Base-by-base conservation (phyloP, 1,140 invertebrate species). In the Augochlora pura region DNA sequence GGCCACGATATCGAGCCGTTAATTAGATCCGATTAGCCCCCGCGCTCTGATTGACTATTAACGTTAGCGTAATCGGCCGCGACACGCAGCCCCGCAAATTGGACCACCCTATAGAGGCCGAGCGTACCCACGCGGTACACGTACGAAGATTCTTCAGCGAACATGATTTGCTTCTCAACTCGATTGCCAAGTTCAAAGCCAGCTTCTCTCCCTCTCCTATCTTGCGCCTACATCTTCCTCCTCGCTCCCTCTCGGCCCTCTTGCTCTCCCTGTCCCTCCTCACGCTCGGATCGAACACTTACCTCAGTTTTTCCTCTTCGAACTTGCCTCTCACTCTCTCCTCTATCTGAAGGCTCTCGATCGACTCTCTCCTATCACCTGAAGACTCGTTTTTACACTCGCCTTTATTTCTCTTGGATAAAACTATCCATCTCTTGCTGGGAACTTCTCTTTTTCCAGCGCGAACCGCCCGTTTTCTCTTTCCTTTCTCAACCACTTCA, bases 171-270 rank as follows among this genome's bases (percentile, higher is more conserved):
- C 85, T 68, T 82, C 66, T 86, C 78, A 78, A 76, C 81, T 57
- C 64, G 78, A 59, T 76, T 86, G 18, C 82, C 78, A 87, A 87
- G 85, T 86, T 86, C 84, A 87, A 82, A 84, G 73, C 67, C 77
- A 60, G 49, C 59, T 32, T 74, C 81, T 76, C 18, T 74, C 46
- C 23, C 23, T 72, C 49, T 39, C 5, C 54, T 14, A 52, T 38
- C 63, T 57, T 10, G 6, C n/a, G 54, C n/a, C n/a, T 57, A n/a
- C 49, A 5, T 21, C n/a, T 54, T 21, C 49, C 21, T 21, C 21
- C 49, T 54, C 18, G 2, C 49, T 54, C 21, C 16, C 54, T 23
- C 54, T 57, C 54, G 5, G 21, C 21, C 5, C 16, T 14, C 52
- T 21, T 6, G 18, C 52, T 21, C 42, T 32, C 66, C 23, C 18